A percentile compares a stretch with the other conserved stretches of the same genome.
phyloP scores from a whole-genome alignment of 64 coral and sea anemone species.

The Dendronephthya gigantea region DNA sequence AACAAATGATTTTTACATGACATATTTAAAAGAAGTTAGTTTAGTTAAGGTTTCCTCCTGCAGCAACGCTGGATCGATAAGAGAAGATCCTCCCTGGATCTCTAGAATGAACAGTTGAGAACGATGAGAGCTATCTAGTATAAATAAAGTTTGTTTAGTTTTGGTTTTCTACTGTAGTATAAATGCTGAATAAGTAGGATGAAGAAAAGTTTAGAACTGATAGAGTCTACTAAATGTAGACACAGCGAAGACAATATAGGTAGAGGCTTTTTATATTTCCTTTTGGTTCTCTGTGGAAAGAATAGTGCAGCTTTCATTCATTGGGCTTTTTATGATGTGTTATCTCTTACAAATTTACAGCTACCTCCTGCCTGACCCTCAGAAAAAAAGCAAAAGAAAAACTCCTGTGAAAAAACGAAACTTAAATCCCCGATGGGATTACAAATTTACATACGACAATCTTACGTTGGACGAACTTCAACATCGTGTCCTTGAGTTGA shows the following conservation, averaged over 20 bases:
- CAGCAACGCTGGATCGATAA: not conserved
- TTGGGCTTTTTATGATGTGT: too few species aligned
- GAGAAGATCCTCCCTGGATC: too few species aligned
- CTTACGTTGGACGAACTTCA: conserved; percentile 57
- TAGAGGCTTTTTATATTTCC: not conserved
- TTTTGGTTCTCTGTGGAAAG: too few species aligned
- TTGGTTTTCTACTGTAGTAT: too few species aligned
- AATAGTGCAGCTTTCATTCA: too few species aligned
- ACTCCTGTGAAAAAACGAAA: conserved; percentile 62
- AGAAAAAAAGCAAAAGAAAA: conserved; percentile 65
- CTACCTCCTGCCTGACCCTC: conserved; percentile 74
- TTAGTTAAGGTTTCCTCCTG: too few species aligned
- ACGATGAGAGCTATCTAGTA: too few species aligned
- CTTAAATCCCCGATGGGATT: conserved; percentile 79
- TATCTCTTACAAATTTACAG: too few species aligned
- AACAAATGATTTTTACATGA: too few species aligned
- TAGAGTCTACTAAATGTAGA: not conserved
- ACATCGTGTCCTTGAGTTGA: conserved; percentile 64
- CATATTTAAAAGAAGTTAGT: not conserved
- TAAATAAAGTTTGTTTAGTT: too few species aligned
- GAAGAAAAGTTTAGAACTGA: not conserved
- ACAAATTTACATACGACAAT: conserved; percentile 79
- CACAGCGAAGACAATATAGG: not conserved
- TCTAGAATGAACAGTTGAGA: too few species aligned
- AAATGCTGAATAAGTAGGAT: too few species aligned